A percentile compares a stretch with the other conserved stretches of the same genome.
These are phyloP conservation scores for Muscidifurax raptorellus DNA, from an alignment of 1,140 invertebrate species.

Conservation along the genomic window DNA sequence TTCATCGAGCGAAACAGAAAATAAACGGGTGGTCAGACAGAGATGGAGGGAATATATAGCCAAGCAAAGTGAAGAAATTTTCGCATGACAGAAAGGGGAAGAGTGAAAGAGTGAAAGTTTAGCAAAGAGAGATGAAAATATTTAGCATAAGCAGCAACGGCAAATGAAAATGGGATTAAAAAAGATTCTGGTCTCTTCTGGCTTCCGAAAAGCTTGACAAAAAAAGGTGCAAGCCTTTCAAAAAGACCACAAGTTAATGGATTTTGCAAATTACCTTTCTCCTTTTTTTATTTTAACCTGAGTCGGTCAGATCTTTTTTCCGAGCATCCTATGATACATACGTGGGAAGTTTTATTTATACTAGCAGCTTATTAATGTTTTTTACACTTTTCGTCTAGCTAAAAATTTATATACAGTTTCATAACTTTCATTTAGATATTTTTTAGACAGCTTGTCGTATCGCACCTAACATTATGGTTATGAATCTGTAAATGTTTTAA, in stretches of 20 bases:
- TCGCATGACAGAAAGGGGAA: background rate
- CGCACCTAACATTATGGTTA: too few species aligned
- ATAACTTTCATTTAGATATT: too few species aligned
- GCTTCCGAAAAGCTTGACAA: background rate
- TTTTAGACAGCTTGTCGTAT: too few species aligned
- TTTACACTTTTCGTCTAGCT: too few species aligned
- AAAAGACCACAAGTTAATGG: background rate
- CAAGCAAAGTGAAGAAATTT: background rate
- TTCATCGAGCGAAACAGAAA: conserved; percentile 9
- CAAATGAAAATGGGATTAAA: background rate
- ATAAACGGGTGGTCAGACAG: background rate
- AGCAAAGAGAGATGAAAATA: background rate
- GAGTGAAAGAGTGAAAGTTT: background rate
- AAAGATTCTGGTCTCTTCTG: background rate
- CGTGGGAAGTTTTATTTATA: too few species aligned
- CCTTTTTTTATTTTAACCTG: background rate
- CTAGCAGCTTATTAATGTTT: too few species aligned
- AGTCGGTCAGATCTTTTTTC: background rate
- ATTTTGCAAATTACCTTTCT: conserved; percentile 7
- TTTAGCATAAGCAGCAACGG: background rate
- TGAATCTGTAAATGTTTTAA: too few species aligned
- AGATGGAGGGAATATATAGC: background rate
- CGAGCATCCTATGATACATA: background rate
- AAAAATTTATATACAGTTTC: too few species aligned
- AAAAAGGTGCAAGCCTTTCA: background rate